Evolutionary conservation across 92 coral and sea anemone genomes (phyloP), one percentile per base, ranked within the genome.

Genomic region (Actinernus sp.): DNA sequence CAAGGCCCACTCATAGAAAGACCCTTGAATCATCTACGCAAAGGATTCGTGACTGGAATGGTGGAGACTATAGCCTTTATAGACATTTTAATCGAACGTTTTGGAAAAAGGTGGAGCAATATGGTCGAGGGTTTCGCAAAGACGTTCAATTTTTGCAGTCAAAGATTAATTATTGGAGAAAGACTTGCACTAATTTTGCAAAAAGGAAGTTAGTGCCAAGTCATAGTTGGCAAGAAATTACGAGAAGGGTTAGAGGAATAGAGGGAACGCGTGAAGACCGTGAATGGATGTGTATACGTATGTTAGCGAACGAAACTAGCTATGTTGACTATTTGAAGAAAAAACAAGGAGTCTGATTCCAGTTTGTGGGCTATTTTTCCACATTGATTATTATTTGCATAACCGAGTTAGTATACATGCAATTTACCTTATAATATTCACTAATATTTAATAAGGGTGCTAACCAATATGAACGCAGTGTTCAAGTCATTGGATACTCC

Each of bases 1-100:
- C 45, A 18, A 56, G 65, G 29, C 16, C 54, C 3, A 40, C 21
- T 30, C 31, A 25, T 4, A 37, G 23, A 7, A 37, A 22, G 3
- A 25, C 11, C 18, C 17, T 12, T 17, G 8, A 10, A 1, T 1
- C 21, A 21, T 5, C 74, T 24, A 74, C 61, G 48, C 21, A 56
- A 8, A 80, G 40, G 32, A 90, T 93, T 23, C 74, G 83, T 0
- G 68, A 69, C 9, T 93, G 96, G 97, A 93, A 93, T 51, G 55
- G 36, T 5, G 97, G 96, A 0, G 97, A 92, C 52, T 68, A 67
- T 24, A 25, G 88, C 12, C 83, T 92, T 20, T 93, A 93, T 27
- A 74, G 81, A 11, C 72, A 85, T 45, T 93, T 93, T 53, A 90
- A 93, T 70, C 61, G 79, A 44, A 86, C 93, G 2, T 90, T 93